Evolutionary conservation across 2,888 invertebrate species (phyloP).

Genomic region (Cephus nigrinus): DNA sequence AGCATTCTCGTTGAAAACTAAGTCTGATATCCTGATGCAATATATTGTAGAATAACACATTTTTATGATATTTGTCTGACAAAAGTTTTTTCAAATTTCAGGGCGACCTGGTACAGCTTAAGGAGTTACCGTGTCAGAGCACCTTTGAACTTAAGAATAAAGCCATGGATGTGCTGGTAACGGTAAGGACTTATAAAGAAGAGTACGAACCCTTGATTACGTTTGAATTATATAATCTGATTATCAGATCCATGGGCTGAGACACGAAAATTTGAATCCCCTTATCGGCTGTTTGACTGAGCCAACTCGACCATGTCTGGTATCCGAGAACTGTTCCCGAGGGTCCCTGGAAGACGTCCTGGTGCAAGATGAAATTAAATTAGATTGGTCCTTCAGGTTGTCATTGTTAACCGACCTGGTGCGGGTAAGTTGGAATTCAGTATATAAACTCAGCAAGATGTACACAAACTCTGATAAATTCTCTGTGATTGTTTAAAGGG

Average conservation of each 20-base stretch:
- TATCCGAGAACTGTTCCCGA: constrained; percentile 88
- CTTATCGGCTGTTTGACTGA: constrained; percentile 88
- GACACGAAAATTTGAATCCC: constrained; percentile 93
- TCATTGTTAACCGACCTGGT: constrained; percentile 94
- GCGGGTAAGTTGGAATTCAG: constrained; percentile 69
- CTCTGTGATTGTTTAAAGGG: constrained; percentile 70
- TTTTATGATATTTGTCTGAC: not conserved
- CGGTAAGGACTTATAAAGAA: constrained; percentile 62
- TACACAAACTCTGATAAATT: not conserved
- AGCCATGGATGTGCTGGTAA: constrained; percentile 81
- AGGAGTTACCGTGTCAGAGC: constrained; percentile 75
- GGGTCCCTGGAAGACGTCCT: constrained; percentile 91
- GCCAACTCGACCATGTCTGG: constrained; percentile 81
- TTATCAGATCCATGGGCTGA: constrained; percentile 79
- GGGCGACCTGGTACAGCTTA: constrained; percentile 92
- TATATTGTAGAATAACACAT: not conserved
- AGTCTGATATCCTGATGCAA: not conserved
- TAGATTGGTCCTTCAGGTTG: constrained; percentile 95
- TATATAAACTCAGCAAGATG: not conserved
- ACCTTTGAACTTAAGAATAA: constrained; percentile 83
- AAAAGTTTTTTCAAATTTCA: constrained; percentile 59
- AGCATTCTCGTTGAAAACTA: not conserved
- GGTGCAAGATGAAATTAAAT: constrained; percentile 88
- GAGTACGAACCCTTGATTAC: not conserved
- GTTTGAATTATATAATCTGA: constrained; percentile 6